These are phyloP conservation scores for Hemicrepidius hirtus DNA, from an alignment of 2,888 invertebrate species.

Conservation along the genomic window DNA sequence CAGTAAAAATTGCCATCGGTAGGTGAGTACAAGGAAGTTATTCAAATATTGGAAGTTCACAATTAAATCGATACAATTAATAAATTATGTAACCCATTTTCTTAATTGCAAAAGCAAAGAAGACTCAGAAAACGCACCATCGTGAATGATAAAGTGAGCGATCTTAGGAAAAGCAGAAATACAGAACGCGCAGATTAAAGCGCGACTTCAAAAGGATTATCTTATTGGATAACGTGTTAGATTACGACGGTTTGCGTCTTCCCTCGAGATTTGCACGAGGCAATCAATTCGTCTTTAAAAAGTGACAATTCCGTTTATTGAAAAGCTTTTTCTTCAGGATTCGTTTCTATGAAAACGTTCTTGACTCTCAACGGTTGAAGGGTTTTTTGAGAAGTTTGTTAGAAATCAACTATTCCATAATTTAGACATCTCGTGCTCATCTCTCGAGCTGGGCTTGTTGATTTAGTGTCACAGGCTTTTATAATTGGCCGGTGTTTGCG, in stretches of 20 bases:
- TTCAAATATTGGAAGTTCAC: no score
- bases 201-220: constrained; percentile 49
- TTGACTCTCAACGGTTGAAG: background rate
- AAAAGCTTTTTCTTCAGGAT: constrained; percentile 19
- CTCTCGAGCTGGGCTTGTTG: constrained; percentile 53
- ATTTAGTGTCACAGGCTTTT: constrained; percentile 57
- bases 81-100: background rate
- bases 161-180: constrained; percentile 15
- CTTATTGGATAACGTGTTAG: constrained; percentile 51
- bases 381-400: background rate
- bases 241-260: constrained; percentile 44
- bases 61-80: background rate
- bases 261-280: constrained; percentile 37
- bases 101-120: constrained; percentile 18
- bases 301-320: constrained; percentile 37
- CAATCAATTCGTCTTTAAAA: constrained; percentile 36
- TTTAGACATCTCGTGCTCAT: constrained; percentile 22
- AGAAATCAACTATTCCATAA: background rate
- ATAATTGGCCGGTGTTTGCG: constrained; percentile 58
- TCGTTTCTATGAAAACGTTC: background rate
- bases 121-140: constrained; percentile 19
- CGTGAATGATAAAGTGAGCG: constrained; percentile 37
- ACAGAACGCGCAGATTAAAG: constrained; percentile 45
- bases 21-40: no score
- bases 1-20: no score